Evolutionary conservation across 2,113 vertebrate genomes (phyloP).

Genomic region (Siniperca chuatsi): DNA sequence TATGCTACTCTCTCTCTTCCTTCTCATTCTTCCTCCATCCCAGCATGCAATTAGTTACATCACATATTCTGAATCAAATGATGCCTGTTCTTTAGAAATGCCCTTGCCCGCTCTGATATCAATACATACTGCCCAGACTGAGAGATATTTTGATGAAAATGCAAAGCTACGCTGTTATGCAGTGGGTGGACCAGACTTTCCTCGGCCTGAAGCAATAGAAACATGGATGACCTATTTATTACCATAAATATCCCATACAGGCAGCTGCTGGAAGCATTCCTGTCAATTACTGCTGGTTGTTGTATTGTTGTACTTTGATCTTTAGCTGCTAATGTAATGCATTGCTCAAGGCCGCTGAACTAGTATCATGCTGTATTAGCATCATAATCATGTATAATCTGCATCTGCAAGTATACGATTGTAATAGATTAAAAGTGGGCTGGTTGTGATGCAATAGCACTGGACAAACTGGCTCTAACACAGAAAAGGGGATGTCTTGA

Average conservation of each 20-base stretch:
- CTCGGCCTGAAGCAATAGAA: slow-evolving; percentile 55
- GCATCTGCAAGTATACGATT: slow-evolving; percentile 56
- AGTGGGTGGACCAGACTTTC: slow-evolving; percentile 61
- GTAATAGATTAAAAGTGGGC: slow-evolving; percentile 49
- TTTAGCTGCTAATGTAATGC: slow-evolving; percentile 65
- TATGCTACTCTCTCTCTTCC: slow-evolving; percentile 34
- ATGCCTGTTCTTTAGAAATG: slow-evolving; percentile 52
- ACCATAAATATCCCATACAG: slow-evolving; percentile 71
- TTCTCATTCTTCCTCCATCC: slow-evolving; percentile 45
- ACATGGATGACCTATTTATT: slow-evolving; percentile 74
- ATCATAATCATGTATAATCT: slow-evolving; percentile 69
- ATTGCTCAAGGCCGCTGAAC: slow-evolving; percentile 63
- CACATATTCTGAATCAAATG: slow-evolving; percentile 53
- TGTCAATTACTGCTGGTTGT: slow-evolving; percentile 75
- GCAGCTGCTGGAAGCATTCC: slow-evolving; percentile 65
- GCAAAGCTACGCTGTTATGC: slow-evolving; percentile 42
- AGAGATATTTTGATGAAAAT: slow-evolving; percentile 55
- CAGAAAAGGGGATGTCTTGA: slow-evolving; percentile 9
- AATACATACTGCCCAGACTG: slow-evolving; percentile 46
- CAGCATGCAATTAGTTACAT: slow-evolving; percentile 69
- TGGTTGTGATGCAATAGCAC: slow-evolving; percentile 21
- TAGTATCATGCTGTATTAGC: slow-evolving; percentile 67
- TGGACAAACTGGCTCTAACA: neutral
- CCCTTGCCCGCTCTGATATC: slow-evolving; percentile 31
- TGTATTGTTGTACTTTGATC: slow-evolving; percentile 77